Conservation (phyloP, 1,140 invertebrate genomes). For the Drosophila sp. region DNA sequence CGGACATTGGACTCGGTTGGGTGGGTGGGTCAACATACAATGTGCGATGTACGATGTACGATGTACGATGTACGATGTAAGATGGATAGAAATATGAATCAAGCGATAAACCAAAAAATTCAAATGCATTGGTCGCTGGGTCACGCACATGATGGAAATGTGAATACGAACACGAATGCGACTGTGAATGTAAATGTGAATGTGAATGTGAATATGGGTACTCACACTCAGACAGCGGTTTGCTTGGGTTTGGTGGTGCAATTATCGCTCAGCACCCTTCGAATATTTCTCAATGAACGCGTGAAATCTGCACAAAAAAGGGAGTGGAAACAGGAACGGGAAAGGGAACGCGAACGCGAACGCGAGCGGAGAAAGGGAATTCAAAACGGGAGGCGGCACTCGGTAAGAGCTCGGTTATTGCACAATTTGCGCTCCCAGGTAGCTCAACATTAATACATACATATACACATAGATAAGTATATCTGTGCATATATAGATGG, state of each 20-base stretch:
- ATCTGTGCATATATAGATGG: neutral
- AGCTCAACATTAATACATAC: neutral
- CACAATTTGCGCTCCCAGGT: constrained; percentile 41
- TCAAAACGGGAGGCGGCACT: neutral
- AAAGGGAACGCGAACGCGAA: neutral
- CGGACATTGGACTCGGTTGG: constrained; percentile 15
- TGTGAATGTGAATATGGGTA: constrained; percentile 6
- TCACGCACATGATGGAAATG: constrained; percentile 9
- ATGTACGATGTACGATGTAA: constrained; percentile 1
- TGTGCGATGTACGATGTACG: constrained; percentile 3
- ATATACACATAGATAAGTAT: neutral
- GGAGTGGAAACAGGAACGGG: neutral
- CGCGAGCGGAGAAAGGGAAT: neutral
- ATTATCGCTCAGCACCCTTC: constrained; percentile 66
- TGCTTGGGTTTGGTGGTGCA: constrained; percentile 54
- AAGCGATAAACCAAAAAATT: constrained; percentile 9
- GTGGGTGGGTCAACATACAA: too few relatives aligned
- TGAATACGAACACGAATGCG: neutral
- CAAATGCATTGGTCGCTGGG: constrained; percentile 38
- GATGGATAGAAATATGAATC: neutral
- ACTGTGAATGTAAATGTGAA: neutral
- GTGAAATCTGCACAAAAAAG: constrained; percentile 55
- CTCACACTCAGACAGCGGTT: neutral
- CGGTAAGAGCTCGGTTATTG: constrained; percentile 25
- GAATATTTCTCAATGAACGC: constrained; percentile 74